Percentiles rank a stretch among this genome's conserved stretches.
phyloP scores from a whole-genome alignment of 2,113 vertebrate species.

The Apistogramma diplotaenia region DNA sequence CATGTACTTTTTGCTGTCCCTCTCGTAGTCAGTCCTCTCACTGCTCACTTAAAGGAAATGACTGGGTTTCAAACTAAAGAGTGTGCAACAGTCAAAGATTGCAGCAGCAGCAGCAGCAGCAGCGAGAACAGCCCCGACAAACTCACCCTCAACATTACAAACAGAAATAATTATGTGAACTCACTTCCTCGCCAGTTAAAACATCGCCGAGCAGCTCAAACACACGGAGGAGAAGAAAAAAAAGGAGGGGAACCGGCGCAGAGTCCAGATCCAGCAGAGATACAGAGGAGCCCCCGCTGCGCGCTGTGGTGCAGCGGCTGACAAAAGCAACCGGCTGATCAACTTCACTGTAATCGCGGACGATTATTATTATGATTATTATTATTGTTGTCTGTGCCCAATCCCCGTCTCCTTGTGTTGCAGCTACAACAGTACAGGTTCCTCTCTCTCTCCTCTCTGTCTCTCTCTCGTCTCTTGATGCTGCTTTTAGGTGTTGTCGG shows the following conservation, averaged over 20 bases:
- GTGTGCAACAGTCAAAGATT: background rate
- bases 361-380: constrained; percentile 20
- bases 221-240: background rate
- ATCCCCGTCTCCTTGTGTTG: constrained; percentile 49
- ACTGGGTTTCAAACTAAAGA: constrained; percentile 20
- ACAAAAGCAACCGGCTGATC: constrained; percentile 21
- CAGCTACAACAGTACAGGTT: constrained; percentile 47
- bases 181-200: constrained; percentile 64
- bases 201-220: constrained; percentile 25
- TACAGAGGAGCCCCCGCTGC: constrained; percentile 1
- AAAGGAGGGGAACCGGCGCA: constrained; percentile 10
- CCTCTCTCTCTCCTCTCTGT: constrained; percentile 26
- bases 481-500: constrained; percentile 57
- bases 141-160: constrained; percentile 40
- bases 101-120: background rate
- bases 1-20: constrained; percentile 31
- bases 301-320: background rate
- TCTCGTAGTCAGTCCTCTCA: constrained; percentile 4
- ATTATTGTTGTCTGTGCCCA: constrained; percentile 31
- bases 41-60: constrained; percentile 29
- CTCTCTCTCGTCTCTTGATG: constrained; percentile 39
- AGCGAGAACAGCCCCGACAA: background rate
- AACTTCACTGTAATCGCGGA: constrained; percentile 37
- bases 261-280: constrained; percentile 54
- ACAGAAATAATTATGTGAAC: constrained; percentile 38